Base-by-base conservation (phyloP, 2,888 invertebrate species). In the Lymantria dispar region DNA sequence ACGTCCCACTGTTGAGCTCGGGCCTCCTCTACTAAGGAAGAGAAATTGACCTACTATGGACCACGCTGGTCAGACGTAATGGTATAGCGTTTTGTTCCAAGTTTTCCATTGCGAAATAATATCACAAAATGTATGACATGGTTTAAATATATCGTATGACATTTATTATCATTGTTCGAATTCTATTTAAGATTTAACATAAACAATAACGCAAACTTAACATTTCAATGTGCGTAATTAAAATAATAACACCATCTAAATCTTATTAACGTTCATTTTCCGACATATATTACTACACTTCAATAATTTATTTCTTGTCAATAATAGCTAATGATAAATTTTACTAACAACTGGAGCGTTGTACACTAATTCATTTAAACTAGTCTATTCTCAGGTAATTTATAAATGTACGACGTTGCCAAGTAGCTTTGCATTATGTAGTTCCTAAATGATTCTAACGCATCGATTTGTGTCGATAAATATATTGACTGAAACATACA, bases 361-460 rank as follows among this genome's bases (percentile, higher is more conserved):
- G 63, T 70, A 67, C 57, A 61, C 64, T 66, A 66, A 70, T 60
- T 59, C 59, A 64, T 66, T 56, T 49, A 52, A 46, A 54, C 47
- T 47, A 51, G 52, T 62, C 60, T 60, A 62, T 65, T 66, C 56
- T 44, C 54, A 56, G 59, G 67, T 71, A 73, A 75, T 72, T 72
- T 73, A 73, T 64, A 56, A 48, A 38, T 41, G 54, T 42, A 48
- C 56, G 48, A 54, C 60, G 71, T 65, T 70, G 75, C 75, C 75
- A 75, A 74, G 70, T 66, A 59, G 58, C 63, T 62, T 65, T 60
- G 52, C 57, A 49, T 61, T 64, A 66, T 65, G 59, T 3, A 22
- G 22, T 22, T 54, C 56, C 49, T 60, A 60, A 62, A 63, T 56
- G 59, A 68, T 58, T 48, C 1, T 12, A 60, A 63, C 64, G 65